These are phyloP conservation scores for Rhagophthalmus giganteus DNA, from an alignment of 2,888 invertebrate genomes.

Conservation along the genomic window DNA sequence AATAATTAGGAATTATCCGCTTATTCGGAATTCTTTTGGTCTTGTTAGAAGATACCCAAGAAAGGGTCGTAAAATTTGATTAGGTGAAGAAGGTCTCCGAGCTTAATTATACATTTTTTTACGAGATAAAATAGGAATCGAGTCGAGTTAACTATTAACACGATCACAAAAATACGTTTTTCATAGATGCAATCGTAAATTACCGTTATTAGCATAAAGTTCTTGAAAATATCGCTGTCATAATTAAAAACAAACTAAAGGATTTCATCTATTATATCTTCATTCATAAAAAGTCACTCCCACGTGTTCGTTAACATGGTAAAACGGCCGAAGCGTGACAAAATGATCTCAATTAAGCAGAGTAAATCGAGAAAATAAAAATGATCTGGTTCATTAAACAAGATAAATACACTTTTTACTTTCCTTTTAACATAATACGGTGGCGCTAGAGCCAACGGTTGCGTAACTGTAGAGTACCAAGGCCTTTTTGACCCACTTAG, in stretches of 20 bases:
- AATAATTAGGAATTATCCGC: constrained; percentile 13
- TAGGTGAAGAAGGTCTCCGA: background rate
- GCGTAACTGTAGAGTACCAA: constrained; percentile 20
- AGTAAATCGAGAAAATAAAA: constrained; percentile 20
- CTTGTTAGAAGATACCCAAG: constrained; percentile 1
- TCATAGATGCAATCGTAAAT: constrained; percentile 10
- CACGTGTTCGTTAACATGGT: constrained; percentile 16
- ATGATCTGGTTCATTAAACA: constrained; percentile 25
- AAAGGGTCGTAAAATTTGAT: background rate
- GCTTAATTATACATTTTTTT: background rate
- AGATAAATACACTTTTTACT: constrained; percentile 25
- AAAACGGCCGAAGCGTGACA: constrained; percentile 26
- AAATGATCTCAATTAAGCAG: constrained; percentile 25
- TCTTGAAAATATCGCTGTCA: constrained; percentile 8
- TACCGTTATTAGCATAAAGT: constrained; percentile 15
- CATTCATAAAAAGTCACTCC: constrained; percentile 20
- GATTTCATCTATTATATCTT: constrained; percentile 17
- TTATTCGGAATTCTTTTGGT: background rate
- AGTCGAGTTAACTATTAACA: too few relatives aligned
- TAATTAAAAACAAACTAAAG: constrained; percentile 20
- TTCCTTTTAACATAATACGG: constrained; percentile 20
- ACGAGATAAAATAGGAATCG: too few relatives aligned
- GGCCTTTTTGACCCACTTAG: constrained; percentile 31
- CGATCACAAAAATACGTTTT: too few relatives aligned
- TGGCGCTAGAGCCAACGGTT: constrained; percentile 26